A percentile compares a stretch with the other conserved stretches of the same genome.
These are phyloP conservation scores for Ciconia boyciana DNA, from an alignment of 2,113 vertebrate genomes.

Conservation along the genomic window DNA sequence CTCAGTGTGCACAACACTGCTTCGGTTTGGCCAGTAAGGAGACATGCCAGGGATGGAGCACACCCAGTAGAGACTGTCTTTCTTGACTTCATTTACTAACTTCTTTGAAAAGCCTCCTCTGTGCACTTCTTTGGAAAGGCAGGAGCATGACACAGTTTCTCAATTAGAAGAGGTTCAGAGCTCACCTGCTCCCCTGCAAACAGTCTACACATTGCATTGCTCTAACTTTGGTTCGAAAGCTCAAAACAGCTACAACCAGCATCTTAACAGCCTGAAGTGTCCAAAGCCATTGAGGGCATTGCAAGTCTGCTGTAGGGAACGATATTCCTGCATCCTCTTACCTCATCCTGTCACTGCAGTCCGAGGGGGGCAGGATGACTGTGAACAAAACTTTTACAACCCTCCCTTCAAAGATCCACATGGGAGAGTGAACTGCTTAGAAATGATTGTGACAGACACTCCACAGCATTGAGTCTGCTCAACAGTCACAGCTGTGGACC, in stretches of 20 bases:
- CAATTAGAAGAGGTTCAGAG: background rate
- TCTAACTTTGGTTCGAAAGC: background rate
- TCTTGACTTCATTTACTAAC: background rate
- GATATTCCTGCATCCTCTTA: background rate
- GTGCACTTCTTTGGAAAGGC: background rate
- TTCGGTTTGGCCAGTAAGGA: background rate
- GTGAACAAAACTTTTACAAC: background rate
- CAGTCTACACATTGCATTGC: background rate
- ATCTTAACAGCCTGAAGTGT: background rate
- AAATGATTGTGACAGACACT: background rate
- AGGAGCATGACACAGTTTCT: background rate
- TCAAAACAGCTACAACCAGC: background rate
- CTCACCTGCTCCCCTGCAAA: background rate
- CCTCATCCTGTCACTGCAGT: background rate
- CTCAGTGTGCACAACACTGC: background rate
- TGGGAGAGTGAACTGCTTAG: background rate
- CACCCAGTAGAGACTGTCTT: background rate
- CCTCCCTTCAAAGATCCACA: background rate
- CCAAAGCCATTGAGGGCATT: background rate
- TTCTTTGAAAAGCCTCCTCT: background rate
- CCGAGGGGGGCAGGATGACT: background rate
- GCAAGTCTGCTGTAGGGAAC: background rate
- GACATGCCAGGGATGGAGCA: background rate
- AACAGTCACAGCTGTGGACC: background rate
- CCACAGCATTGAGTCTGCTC: background rate